Evolutionary conservation across 1,140 invertebrate species (phyloP), one percentile per base, ranked within the genome.

Genomic region (Formica exsecta): DNA sequence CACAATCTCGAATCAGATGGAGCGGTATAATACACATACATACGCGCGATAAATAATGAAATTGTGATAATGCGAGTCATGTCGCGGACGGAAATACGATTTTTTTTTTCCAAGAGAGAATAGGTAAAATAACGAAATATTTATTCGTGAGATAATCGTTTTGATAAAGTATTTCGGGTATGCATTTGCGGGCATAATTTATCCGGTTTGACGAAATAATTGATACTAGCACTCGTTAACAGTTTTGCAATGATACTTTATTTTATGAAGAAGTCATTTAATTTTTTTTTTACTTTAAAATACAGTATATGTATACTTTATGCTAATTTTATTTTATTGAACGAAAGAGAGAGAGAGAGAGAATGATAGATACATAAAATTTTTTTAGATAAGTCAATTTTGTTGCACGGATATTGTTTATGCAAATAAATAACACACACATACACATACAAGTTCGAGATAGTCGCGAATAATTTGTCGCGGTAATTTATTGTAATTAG

Each of bases 401-500:
- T 16, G 41, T 0, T 11, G 29, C 16, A 13, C 25, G 32, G 3
- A 38, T 19, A n/a, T 80, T 74, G 61, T 73, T 83, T 74, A 54
- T 22, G 36, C 44, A 41, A 36, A 83, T 80, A 70, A 41, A 19
- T 57, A 57, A 25, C n/a, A 11, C 3, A 13, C 16, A 16, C 4
- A 19, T 5, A 51, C 16, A 51, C 48, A 51, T 19, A 51, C 16
- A 51, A n/a, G 25, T 38, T 59, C n/a, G 38, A 73, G 38, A 73
- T 83, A 7, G 54, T 48, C 19, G 79, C 41, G 8, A 38, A 73
- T 73, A 61, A 81, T 73, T 48, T 59, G 51, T 44, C 66, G 66
- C 25, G 81, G 54, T 61, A 71, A 64, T 85, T 85, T 76, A 83
- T 85, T 57, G 76, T 89, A 89, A 84, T 89, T 89, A 89, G 16